Conservation (phyloP, 2,888 invertebrate genomes). For the Unio delphinus region DNA sequence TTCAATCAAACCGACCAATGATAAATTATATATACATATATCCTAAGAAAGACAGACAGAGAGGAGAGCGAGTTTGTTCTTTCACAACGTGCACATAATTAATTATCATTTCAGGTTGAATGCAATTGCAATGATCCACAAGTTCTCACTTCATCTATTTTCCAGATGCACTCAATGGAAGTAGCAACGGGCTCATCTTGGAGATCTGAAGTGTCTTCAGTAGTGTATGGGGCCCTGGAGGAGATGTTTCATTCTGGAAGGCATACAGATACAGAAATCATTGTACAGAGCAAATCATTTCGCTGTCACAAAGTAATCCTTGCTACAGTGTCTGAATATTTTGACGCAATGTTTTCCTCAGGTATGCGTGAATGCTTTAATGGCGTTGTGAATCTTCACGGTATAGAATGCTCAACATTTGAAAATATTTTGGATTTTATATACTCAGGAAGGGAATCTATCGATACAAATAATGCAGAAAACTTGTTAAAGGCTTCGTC, state of each 20-base stretch:
- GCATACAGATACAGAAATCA: conserved; percentile 52
- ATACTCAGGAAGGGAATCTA: conserved; percentile 84
- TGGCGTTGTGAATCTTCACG: conserved; percentile 41
- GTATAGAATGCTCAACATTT: conserved; percentile 81
- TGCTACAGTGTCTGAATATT: conserved; percentile 54
- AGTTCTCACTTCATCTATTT: no score
- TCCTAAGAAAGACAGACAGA: no score
- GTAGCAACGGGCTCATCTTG: conserved; percentile 10
- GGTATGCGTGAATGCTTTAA: conserved; percentile 52
- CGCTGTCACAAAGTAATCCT: conserved; percentile 55
- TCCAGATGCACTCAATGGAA: no score
- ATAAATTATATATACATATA: no score
- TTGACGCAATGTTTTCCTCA: conserved; percentile 57
- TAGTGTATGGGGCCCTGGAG: conserved; percentile 37
- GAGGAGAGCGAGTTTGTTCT: no score
- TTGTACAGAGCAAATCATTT: conserved; percentile 45
- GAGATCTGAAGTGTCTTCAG: conserved; percentile 35
- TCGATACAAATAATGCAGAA: conserved; percentile 85
- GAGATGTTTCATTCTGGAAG: conserved; percentile 43
- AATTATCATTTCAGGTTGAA: no score
- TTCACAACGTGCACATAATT: no score
- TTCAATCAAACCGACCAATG: no score
- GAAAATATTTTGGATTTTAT: conserved; percentile 86
- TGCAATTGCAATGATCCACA: no score
- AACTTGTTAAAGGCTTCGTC: conserved; percentile 82